phyloP scores from a whole-genome alignment of 1,140 invertebrate species.

The Schlechtendalia chinensis region DNA sequence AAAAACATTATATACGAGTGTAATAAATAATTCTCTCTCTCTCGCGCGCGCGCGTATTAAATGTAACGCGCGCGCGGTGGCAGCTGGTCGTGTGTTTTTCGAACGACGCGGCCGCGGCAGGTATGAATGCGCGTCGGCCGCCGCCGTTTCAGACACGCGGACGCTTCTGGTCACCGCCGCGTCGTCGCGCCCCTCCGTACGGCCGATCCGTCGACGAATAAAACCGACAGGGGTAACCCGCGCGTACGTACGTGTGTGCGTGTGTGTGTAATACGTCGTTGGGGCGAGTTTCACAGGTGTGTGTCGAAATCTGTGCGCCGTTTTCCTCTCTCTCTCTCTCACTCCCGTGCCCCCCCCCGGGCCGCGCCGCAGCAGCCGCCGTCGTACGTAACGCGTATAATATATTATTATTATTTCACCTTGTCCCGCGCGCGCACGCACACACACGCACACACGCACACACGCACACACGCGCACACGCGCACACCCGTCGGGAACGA shows the following conservation, averaged over 20 bases:
- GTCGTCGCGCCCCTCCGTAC: background rate
- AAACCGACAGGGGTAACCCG: no score
- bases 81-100: slow-evolving; percentile 1
- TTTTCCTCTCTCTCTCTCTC: background rate
- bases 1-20: background rate
- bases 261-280: no score
- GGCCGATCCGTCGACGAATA: no score
- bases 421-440: no score
- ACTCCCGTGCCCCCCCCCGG: background rate
- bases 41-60: background rate
- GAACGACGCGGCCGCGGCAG: no score
- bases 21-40: slow-evolving; percentile 22
- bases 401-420: slow-evolving; percentile 35
- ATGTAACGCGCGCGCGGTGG: background rate
- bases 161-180: slow-evolving; percentile 38
- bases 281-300: slow-evolving; percentile 49
- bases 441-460: no score
- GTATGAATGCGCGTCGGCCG: background rate
- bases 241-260: no score
- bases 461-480: no score
- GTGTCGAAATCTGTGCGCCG: slow-evolving; percentile 49
- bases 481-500: background rate
- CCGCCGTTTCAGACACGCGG: slow-evolving; percentile 19
- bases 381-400: background rate
- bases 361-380: background rate